Conservation (phyloP, 2,888 invertebrate genomes). For the Tetragonisca angustula region DNA sequence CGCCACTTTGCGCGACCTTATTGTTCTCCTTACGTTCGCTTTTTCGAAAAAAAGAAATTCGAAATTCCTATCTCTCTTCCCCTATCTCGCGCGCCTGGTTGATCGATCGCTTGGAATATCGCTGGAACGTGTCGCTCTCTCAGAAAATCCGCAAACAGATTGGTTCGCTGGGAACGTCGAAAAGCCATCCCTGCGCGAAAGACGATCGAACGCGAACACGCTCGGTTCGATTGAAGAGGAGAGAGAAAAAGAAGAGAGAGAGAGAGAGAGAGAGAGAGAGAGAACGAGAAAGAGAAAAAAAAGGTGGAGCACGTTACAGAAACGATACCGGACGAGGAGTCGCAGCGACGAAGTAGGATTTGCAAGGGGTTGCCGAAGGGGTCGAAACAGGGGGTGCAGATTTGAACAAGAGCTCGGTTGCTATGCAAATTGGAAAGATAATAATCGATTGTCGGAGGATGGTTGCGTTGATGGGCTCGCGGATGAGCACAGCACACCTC, state of each 20-base stretch:
- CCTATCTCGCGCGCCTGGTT: not conserved
- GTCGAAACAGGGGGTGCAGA: slow-evolving; percentile 76
- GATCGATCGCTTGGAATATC: not conserved
- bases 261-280: not conserved
- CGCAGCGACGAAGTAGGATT: slow-evolving; percentile 72
- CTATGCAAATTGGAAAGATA: slow-evolving; percentile 84
- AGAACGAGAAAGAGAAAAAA: slow-evolving; percentile 40
- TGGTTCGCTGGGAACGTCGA: not conserved
- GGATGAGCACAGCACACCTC: slow-evolving; percentile 78
- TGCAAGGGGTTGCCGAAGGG: slow-evolving; percentile 77
- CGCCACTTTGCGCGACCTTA: slow-evolving; percentile 20
- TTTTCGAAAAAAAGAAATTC: not conserved
- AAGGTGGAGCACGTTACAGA: slow-evolving; percentile 64
- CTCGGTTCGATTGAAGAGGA: not conserved
- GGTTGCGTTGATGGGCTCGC: slow-evolving; percentile 81
- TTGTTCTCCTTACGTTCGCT: not conserved
- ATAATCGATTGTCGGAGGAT: slow-evolving; percentile 83
- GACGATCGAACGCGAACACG: slow-evolving; percentile 57
- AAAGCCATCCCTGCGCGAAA: slow-evolving; percentile 32
- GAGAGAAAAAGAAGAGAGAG: too few relatives aligned
- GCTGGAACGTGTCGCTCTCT: not conserved
- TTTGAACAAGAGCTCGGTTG: slow-evolving; percentile 80
- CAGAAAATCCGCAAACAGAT: slow-evolving; percentile 16
- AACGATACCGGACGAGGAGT: slow-evolving; percentile 69
- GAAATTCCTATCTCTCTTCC: not conserved